Base-by-base conservation (phyloP, 2,797 vertebrate genomes). In the Darevskia mixta region DNA sequence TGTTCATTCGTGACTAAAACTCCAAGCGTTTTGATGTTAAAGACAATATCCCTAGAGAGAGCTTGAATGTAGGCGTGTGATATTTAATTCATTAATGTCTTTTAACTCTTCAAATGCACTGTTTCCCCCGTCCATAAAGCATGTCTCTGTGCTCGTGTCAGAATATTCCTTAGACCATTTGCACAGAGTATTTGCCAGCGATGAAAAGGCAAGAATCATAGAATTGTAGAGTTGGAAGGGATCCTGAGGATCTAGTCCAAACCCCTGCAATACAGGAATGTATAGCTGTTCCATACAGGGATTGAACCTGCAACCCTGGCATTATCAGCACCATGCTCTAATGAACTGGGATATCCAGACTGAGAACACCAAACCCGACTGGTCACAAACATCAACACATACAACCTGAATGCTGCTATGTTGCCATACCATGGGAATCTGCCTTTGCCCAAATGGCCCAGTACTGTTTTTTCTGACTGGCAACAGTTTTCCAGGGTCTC, bases 141-240 rank as follows among this genome's bases (percentile, higher is more conserved):
- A 76, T 87, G 92, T 85, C 81, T 93, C n/a, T n/a, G 49, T 69
- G 77, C 92, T 89, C 84, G 80, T 84, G 86, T 91, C 87, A 79
- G 27, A 55, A 71, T 89, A 91, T 91, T 85, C n/a, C 17, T 77
- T 94, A 92, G 87, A 90, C 55, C 90, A 88, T 91, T 95, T 94
- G 93, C 76, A 91, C 88, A 89, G 87, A 93, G 35, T 91, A 92
- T 90, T 93, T 87, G 90, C 87, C 41, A 45, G 9, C 61, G 13
- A 38, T 23, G 4, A 38, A 69, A 86, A 55, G 41, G 43, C 13
- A 38, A 66, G 32, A 32, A 17, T 6, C n/a, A 32, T 15, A 49
- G 11, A 49, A 55, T 15, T 55, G 49, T 55, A 55, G 49, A 55
- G 3, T 55, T 15, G 49, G 13, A 15, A 55, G 49, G 49, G 13